Evolutionary conservation across 2,888 invertebrate genomes (phyloP).

Genomic region (Abrostola tripartita): DNA sequence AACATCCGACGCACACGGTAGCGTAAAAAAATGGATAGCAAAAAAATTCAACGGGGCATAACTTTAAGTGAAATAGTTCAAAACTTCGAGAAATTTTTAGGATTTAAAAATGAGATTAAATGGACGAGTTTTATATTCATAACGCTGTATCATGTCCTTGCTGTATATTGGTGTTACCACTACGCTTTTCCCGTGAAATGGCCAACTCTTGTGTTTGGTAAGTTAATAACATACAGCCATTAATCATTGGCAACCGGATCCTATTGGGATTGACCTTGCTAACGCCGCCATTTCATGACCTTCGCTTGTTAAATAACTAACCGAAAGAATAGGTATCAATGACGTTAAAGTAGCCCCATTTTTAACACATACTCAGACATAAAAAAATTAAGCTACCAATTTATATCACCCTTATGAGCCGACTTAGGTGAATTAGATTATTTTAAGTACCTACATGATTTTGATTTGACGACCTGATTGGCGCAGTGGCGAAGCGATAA

Average conservation of each 20-base stretch:
- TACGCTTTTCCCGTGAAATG: constrained; percentile 81
- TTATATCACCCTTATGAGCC: no score
- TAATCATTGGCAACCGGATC: not conserved
- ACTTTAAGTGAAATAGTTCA: constrained; percentile 72
- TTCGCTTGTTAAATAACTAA: no score
- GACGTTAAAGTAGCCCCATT: no score
- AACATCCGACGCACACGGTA: constrained; percentile 22
- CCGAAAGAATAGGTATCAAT: no score
- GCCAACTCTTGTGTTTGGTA: constrained; percentile 81
- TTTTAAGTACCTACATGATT: no score
- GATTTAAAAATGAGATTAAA: constrained; percentile 83
- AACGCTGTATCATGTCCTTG: constrained; percentile 75
- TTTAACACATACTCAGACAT: no score
- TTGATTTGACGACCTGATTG: no score
- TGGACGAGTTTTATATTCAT: constrained; percentile 78
- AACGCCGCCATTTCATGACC: not conserved
- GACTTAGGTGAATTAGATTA: no score
- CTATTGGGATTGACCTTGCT: not conserved
- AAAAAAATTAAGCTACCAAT: no score
- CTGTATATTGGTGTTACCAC: constrained; percentile 79
- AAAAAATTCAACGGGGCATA: constrained; percentile 55
- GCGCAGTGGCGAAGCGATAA: no score
- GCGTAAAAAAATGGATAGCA: constrained; percentile 38
- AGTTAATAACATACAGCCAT: constrained; percentile 52
- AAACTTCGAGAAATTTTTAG: constrained; percentile 75